Evolutionary conservation across 2,888 invertebrate genomes (phyloP).

Genomic region (Chrysolina haemoptera): DNA sequence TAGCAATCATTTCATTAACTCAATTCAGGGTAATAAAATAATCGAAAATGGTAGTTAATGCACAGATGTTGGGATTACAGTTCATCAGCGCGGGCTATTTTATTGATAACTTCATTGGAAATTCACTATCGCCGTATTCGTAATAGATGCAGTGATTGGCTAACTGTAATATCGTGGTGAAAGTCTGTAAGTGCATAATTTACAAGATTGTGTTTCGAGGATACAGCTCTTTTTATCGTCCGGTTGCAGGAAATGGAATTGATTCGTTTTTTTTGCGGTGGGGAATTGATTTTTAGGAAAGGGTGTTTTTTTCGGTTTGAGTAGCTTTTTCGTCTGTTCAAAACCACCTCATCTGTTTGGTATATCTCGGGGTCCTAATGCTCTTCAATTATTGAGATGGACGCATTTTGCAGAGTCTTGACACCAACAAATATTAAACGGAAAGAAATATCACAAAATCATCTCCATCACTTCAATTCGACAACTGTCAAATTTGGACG

Average conservation of each 20-base stretch:
- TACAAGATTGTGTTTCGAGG: conserved; percentile 8
- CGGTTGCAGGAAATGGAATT: background rate
- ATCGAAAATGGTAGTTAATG: conserved; percentile 13
- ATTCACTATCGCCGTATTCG: background rate
- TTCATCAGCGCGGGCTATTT: background rate
- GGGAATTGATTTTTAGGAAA: background rate
- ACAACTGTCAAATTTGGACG: too few species aligned
- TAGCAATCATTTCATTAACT: conserved; percentile 10
- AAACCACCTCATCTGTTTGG: too few species aligned
- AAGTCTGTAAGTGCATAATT: background rate
- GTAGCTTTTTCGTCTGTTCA: too few species aligned
- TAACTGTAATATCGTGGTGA: conserved; percentile 18
- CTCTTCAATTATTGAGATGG: too few species aligned
- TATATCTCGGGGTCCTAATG: too few species aligned
- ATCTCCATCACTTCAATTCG: too few species aligned
- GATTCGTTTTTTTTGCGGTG: background rate
- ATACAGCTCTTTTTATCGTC: conserved; percentile 1
- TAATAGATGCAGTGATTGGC: conserved; percentile 14
- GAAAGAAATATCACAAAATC: too few species aligned
- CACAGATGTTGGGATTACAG: conserved; percentile 2
- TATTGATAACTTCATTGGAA: conserved; percentile 17
- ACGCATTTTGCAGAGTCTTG: too few species aligned
- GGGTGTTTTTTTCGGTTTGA: too few species aligned
- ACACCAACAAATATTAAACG: too few species aligned
- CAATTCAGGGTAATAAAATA: conserved; percentile 13